phyloP scores from a whole-genome alignment of 2,888 invertebrate genomes.

The Lithophane socia region DNA sequence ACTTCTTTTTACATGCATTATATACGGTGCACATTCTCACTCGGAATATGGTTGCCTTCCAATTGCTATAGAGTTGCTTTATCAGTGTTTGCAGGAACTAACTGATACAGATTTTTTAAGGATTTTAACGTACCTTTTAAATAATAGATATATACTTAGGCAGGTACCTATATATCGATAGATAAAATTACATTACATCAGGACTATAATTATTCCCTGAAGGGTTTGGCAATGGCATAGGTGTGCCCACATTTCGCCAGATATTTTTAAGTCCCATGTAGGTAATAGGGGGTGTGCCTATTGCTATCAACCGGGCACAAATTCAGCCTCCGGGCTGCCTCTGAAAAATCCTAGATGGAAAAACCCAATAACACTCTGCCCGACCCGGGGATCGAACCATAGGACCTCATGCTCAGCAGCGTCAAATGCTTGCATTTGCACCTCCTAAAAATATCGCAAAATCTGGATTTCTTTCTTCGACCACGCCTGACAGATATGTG shows the following conservation, averaged over 20 bases:
- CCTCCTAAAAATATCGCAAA: background rate
- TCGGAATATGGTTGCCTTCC: background rate
- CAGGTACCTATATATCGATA: too few species aligned
- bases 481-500: constrained; percentile 92
- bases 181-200: background rate
- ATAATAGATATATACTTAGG: background rate
- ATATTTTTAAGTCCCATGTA: background rate
- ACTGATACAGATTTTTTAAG: too few species aligned
- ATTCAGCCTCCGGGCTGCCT: background rate
- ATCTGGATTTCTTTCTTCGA: background rate
- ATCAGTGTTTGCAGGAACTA: background rate
- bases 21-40: too few species aligned
- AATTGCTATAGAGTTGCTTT: background rate
- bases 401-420: background rate
- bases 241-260: background rate
- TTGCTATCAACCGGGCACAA: background rate
- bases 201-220: background rate
- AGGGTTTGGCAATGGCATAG: too few species aligned
- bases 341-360: background rate
- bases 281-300: background rate
- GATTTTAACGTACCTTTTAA: background rate
- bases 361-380: background rate
- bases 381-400: background rate
- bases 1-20: background rate
- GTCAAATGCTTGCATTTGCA: background rate